Evolutionary conservation across 2,113 vertebrate genomes (phyloP), one percentile per base, ranked within the genome.

Genomic region (Myocastor coypus): DNA sequence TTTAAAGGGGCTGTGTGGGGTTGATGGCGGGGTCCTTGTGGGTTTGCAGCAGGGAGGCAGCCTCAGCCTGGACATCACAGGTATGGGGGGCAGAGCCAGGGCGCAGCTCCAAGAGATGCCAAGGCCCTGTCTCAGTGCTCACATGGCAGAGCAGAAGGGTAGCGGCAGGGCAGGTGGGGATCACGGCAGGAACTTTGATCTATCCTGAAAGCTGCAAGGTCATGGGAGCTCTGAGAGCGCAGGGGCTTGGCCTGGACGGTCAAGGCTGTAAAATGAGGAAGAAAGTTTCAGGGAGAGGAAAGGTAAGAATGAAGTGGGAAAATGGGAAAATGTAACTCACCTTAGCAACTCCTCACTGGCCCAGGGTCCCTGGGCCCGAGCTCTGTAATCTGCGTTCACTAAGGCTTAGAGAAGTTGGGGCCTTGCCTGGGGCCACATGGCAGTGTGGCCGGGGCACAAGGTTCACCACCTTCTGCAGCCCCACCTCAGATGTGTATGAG

Each of bases 131-230:
- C 42, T 24, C 8, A 28, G 80, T 69, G 69, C 28, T 32, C 0
- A 0, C 2, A 30, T 0, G 37, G 37, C 26, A 34, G n/a, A 10
- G 30, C 3, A 50, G 20, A 32, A 50, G 0, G 13, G 0, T 1
- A 5, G 37, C n/a, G n/a, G n/a, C n/a, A 42, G 13, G 69, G 55
- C 8, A 5, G n/a, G n/a, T n/a, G 20, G 61, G 3, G 14, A 30
- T 14, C 46, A 10, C 0, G 4, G 42, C 6, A 1, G 24, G 69
- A n/a, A 24, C 66, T 50, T 26, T 26, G 3, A 20, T 8, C 46
- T 34, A 2, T n/a, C 5, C 34, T 17, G 68, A n/a, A 68, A 69
- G 68, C 68, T 13, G 16, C 7, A 17, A 69, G 16, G 68, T 16
- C 68, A 69, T 16, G 4, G 4, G 68, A n/a, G 34, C 17, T 20